A percentile compares a stretch with the other conserved stretches of the same genome.
Evolutionary conservation across 2,113 vertebrate genomes (phyloP).

Genomic region (Cyanoliseus patagonus): DNA sequence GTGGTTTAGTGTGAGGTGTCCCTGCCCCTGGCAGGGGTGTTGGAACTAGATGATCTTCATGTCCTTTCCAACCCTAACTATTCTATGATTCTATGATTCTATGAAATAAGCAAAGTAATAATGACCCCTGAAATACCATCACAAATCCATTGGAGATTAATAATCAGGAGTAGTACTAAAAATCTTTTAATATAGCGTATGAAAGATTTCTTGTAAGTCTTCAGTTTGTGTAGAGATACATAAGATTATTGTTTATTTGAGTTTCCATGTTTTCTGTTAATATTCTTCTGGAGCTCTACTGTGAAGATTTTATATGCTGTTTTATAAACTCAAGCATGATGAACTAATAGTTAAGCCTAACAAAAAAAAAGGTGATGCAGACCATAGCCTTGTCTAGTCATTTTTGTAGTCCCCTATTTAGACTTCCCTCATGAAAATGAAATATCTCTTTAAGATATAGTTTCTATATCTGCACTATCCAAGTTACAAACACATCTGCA

Average conservation of each 20-base stretch:
- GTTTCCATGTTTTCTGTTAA: background rate
- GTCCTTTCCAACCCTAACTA: too few relatives aligned
- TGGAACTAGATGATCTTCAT: too few relatives aligned
- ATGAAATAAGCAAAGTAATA: slow-evolving; percentile 33
- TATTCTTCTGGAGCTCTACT: background rate
- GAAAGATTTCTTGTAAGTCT: background rate
- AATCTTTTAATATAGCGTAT: background rate
- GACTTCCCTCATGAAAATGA: background rate
- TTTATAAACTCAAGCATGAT: background rate
- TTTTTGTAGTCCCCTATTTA: background rate
- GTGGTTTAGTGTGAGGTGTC: too few relatives aligned
- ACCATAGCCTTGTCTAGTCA: background rate
- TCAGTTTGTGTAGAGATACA: background rate
- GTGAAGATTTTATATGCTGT: background rate
- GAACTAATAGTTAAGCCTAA: background rate
- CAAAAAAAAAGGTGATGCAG: background rate
- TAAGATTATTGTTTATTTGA: background rate
- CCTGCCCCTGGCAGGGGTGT: too few relatives aligned
- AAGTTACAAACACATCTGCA: background rate
- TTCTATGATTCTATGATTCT: too few relatives aligned
- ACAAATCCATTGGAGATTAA: background rate
- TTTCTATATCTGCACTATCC: background rate
- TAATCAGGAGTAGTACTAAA: background rate
- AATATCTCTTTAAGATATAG: background rate
- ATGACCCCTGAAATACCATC: slow-evolving; percentile 5